These are phyloP conservation scores for Plebejus argus DNA, from an alignment of 2,888 invertebrate genomes.

Conservation along the genomic window DNA sequence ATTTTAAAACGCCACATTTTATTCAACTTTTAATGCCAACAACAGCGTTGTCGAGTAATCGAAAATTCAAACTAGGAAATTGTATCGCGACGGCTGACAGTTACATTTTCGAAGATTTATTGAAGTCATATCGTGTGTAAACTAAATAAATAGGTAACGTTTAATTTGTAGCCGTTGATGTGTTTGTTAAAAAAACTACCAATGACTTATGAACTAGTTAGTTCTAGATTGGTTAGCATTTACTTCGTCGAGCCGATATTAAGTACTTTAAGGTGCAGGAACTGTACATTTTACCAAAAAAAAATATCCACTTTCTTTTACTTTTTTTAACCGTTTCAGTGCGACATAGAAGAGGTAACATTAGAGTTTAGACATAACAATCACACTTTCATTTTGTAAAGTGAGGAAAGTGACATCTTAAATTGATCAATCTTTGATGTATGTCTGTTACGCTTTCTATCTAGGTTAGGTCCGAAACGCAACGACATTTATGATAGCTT, in stretches of 20 bases:
- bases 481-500: background rate
- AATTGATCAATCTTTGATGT: background rate
- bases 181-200: background rate
- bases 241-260: too few species aligned
- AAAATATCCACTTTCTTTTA: too few species aligned
- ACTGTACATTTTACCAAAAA: too few species aligned
- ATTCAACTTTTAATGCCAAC: conserved; percentile 13
- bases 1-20: conserved; percentile 11
- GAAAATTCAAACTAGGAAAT: conserved; percentile 29
- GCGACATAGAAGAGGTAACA: too few species aligned
- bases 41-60: conserved; percentile 21
- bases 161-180: background rate
- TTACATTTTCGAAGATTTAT: conserved; percentile 36
- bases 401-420: background rate
- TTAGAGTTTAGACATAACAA: too few species aligned
- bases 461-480: background rate
- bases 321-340: too few species aligned
- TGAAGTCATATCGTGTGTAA: conserved; percentile 37
- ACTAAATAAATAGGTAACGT: conserved; percentile 15
- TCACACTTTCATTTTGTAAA: background rate
- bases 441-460: background rate
- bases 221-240: too few species aligned
- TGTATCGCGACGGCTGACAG: conserved; percentile 19
- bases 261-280: too few species aligned
- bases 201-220: background rate